These are phyloP conservation scores for Trichopria drosophilae DNA, from an alignment of 2,888 invertebrate genomes.

Conservation along the genomic window DNA sequence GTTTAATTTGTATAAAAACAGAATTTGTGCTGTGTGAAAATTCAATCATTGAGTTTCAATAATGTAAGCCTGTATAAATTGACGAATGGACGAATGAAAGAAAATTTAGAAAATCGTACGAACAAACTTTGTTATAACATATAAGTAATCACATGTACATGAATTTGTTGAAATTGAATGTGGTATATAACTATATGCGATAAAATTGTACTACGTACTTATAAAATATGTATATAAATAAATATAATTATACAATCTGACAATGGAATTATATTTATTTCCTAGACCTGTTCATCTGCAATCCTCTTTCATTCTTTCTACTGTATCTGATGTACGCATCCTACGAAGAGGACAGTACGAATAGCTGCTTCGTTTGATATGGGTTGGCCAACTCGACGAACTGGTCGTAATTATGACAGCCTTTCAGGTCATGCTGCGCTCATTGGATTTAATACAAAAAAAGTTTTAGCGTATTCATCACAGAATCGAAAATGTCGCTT, in stretches of 20 bases:
- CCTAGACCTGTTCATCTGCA: conserved; percentile 7
- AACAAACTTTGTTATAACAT: not conserved
- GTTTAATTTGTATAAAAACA: too few species aligned
- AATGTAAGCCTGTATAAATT: too few species aligned
- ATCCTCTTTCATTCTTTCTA: conserved; percentile 1
- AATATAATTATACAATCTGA: conserved; percentile 2
- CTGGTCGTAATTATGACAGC: conserved; percentile 36
- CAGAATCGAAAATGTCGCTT: conserved; percentile 34
- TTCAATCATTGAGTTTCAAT: too few species aligned
- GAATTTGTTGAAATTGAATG: not conserved
- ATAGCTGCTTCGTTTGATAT: conserved; percentile 34
- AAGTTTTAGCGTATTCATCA: conserved; percentile 34
- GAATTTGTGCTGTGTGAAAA: too few species aligned
- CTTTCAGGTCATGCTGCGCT: conserved; percentile 33
- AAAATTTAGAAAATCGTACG: too few species aligned
- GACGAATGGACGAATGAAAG: too few species aligned
- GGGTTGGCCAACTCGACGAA: conserved; percentile 34
- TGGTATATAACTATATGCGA: not conserved
- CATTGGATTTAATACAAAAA: conserved; percentile 34
- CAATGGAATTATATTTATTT: not conserved
- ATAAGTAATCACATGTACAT: not conserved
- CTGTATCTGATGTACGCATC: too few species aligned
- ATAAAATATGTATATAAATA: not conserved
- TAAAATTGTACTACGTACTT: not conserved
- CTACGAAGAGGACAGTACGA: conserved; percentile 5